Base-by-base conservation (phyloP, 2,797 vertebrate species). In the Chelonia mydas region DNA sequence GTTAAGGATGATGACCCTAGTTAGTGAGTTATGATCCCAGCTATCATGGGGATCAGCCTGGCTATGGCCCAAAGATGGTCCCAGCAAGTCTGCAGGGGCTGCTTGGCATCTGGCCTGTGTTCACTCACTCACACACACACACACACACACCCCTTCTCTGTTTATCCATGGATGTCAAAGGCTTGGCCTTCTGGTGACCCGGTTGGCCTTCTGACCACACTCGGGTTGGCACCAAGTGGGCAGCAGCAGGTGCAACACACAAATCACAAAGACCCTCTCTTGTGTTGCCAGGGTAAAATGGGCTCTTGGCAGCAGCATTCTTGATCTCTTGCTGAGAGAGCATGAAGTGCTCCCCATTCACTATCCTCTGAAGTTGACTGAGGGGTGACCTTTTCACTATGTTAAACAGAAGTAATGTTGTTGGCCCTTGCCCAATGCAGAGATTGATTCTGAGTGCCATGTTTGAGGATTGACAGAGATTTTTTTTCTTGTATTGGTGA, bases 171-270 rank as follows among this genome's bases (percentile, higher is more conserved):
- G 0, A 90, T 96, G 92, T 91, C 91, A 95, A 91, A 94, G 90
- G 84, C 81, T 45, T 87, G 54, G 83, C 89, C n/a, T 91, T 92
- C 93, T 96, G 97, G 95, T 68, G 94, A 96, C 92, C 84, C 78
- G 45, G 68, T 84, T 84, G 88, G 65, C 95, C 91, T 93, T 57
- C 59, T 84, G 81, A 47, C 95, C 94, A 92, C 95, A 89, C 90
- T 5, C 50, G 7, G n/a, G 8, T 27, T 96, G 95, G 93, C 92
- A 95, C 23, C 83, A 84, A 78, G 86, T 1, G 27, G 47, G 57
- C 59, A 95, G 90, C 88, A 90, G 80, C 77, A 68, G 92, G 74
- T 74, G 65, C 11, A 0, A 83, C 59, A 83, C 81, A 97, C 37
- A 23, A 41, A 37, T 37, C 37, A 72, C 68, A 72, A 88, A 97